Conservation (phyloP, 2,797 vertebrate species). For the Lates japonicus region DNA sequence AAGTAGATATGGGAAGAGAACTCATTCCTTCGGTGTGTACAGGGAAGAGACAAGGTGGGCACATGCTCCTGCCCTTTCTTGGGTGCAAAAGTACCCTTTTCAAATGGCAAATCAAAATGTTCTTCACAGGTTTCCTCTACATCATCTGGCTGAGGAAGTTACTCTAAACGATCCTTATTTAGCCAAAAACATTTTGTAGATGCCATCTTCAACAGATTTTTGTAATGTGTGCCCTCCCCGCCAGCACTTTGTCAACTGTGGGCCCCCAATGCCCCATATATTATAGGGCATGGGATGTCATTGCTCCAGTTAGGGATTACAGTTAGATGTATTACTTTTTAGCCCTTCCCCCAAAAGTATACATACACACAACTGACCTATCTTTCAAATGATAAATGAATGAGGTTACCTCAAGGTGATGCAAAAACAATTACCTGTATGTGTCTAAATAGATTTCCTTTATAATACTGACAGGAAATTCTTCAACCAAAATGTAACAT, state of each 20-base stretch:
- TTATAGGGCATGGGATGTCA: conserved; percentile 1
- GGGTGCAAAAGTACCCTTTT: neutral
- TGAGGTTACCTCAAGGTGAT: neutral
- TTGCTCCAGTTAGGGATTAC: conserved; percentile 7
- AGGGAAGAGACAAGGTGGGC: neutral
- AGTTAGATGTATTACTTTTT: conserved; percentile 8
- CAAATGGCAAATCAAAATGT: conserved; percentile 29
- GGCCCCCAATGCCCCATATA: neutral
- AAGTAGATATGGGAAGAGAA: neutral
- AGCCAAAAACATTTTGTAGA: neutral
- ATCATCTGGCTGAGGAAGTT: conserved; percentile 4
- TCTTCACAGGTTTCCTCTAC: neutral
- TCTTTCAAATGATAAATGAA: conserved; percentile 14
- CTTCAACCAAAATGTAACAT: neutral
- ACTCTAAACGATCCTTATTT: neutral
- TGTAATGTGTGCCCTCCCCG: neutral
- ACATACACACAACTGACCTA: neutral
- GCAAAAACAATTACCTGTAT: neutral
- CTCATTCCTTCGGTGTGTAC: neutral
- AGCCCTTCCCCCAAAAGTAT: neutral
- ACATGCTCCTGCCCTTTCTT: neutral
- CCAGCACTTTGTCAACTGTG: neutral
- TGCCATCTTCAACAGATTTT: neutral
- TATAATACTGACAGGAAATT: neutral
- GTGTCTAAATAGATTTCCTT: neutral